Conservation (phyloP, 1,140 invertebrate species). For the Aphidius ervi region DNA sequence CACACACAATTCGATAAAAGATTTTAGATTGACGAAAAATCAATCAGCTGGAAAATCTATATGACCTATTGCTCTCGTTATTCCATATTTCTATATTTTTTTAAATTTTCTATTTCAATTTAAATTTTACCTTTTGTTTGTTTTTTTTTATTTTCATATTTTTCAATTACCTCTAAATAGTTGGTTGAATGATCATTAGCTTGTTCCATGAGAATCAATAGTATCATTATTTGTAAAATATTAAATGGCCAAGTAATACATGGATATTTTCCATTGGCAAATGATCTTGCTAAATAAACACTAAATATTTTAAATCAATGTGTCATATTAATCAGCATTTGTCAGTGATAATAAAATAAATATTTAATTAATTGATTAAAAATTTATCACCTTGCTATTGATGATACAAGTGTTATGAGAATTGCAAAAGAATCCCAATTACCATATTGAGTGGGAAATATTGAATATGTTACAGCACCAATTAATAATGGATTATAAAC, state of each 20-base stretch:
- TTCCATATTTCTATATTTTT: too few relatives aligned
- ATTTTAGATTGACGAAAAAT: too few relatives aligned
- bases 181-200: too few relatives aligned
- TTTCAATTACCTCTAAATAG: too few relatives aligned
- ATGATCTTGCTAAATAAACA: constrained; percentile 38
- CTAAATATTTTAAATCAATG: not conserved
- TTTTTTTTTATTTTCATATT: too few relatives aligned
- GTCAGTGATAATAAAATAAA: not conserved
- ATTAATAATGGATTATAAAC: constrained; percentile 51
- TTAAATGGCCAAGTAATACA: constrained; percentile 44
- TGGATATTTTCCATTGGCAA: constrained; percentile 33
- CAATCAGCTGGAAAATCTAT: too few relatives aligned
- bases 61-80: too few relatives aligned
- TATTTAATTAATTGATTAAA: not conserved
- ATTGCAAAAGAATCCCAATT: constrained; percentile 37
- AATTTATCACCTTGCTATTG: constrained; percentile 37
- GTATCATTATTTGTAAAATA: constrained; percentile 36
- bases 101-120: too few relatives aligned
- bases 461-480: constrained; percentile 41
- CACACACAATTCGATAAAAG: too few relatives aligned
- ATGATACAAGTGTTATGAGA: constrained; percentile 31
- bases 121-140: not conserved
- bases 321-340: not conserved
- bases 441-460: constrained; percentile 41
- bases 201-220: constrained; percentile 30